Base-by-base conservation (phyloP, 2,888 invertebrate genomes). In the Ptychoptera albimana region DNA sequence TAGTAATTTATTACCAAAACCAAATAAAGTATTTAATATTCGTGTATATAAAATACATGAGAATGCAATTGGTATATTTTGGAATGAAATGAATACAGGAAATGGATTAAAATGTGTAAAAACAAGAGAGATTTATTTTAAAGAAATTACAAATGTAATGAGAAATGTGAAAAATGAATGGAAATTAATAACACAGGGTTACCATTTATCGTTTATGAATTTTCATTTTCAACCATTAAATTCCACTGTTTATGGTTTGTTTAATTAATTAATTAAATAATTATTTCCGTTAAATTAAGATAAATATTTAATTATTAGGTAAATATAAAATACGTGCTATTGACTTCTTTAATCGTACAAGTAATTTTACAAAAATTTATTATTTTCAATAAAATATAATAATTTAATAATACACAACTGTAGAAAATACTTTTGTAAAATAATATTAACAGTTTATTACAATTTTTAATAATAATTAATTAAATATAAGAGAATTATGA, bases 51-150 rank as follows among this genome's bases (percentile, higher is more conserved):
- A 63, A 45, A 57, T 72, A 2, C 69, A 68, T 2, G 14, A 35
- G 34, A 50, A 53, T n/a, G 71, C 72, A 56, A 63, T 71, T 35
- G 51, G 70, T 12, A 52, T 72, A 13, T 54, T 63, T 45, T 72
- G 72, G 72, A 62, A 59, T 39, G 70, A 71, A 43, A 49, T 52
- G 7, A 38, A 53, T 8, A 51, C 52, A 5, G 48, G 52, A 16
- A 54, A 56, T 2, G 52, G 56, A 4, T 46, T 34, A 37, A 53
- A 50, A 46, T 68, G 67, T 49, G 52, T 64, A 3, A 58, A 58
- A 49, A 63, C 58, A 3, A 68, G 65, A 49, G 61, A 66, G 49
- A 56, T 68, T 10, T 64, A 57, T 57, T 64, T 60, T 43, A 54
- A 53, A 16, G 42, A 44, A 39, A 14, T 38, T n/a, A 42, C 39